Conservation (phyloP, 2,888 invertebrate species). For the Steinernema scapterisci region DNA sequence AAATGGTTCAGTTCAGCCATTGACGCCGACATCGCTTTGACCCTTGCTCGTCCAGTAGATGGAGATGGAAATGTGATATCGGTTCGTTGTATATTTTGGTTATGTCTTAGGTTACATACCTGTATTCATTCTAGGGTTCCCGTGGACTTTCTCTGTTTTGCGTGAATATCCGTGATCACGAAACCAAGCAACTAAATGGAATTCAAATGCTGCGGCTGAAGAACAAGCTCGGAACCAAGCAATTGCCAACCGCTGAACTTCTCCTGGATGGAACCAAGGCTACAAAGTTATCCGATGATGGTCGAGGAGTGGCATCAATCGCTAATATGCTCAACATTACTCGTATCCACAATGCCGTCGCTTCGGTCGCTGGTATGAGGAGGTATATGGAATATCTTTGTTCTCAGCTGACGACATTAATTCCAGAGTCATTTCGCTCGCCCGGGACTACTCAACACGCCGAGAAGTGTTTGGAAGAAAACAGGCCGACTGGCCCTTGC, state of each 20-base stretch:
- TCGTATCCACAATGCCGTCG: slow-evolving; percentile 72
- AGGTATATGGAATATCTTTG: slow-evolving; percentile 41
- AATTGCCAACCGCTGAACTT: slow-evolving; percentile 73
- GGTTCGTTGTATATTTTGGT: slow-evolving; percentile 38
- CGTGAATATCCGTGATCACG: slow-evolving; percentile 68
- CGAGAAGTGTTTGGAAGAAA: slow-evolving; percentile 71
- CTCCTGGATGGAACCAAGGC: slow-evolving; percentile 70
- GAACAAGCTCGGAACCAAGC: slow-evolving; percentile 73
- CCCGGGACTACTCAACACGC: slow-evolving; percentile 71
- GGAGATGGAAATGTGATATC: slow-evolving; percentile 63
- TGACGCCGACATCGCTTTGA: slow-evolving; percentile 73
- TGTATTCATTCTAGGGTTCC: slow-evolving; percentile 69
- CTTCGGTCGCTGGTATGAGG: slow-evolving; percentile 67
- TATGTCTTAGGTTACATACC: no score
- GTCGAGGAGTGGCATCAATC: slow-evolving; percentile 72
- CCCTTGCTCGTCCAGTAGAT: slow-evolving; percentile 71
- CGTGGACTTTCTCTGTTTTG: slow-evolving; percentile 72
- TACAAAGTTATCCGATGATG: slow-evolving; percentile 68
- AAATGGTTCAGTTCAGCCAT: slow-evolving; percentile 74
- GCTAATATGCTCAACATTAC: slow-evolving; percentile 72
- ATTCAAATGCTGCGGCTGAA: slow-evolving; percentile 72
- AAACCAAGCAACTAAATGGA: slow-evolving; percentile 70
- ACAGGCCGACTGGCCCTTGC: slow-evolving; percentile 71
- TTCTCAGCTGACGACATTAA: not conserved
- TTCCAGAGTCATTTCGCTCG: slow-evolving; percentile 70